Evolutionary conservation across 2,888 invertebrate species (phyloP).

Genomic region (Leucoma salicis): DNA sequence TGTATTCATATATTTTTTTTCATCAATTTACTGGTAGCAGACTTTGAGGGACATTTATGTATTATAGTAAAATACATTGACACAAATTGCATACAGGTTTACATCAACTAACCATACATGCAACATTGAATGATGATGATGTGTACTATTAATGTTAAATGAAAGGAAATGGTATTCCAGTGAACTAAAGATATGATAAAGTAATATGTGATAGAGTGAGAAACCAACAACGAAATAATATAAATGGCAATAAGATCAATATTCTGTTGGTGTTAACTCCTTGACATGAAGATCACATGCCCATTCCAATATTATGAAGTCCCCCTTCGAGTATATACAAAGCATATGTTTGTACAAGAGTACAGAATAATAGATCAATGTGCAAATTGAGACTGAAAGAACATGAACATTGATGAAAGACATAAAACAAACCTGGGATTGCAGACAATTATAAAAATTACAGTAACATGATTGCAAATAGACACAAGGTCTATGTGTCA

Average conservation of each 20-base stretch:
- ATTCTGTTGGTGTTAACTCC: background rate
- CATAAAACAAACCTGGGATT: slow-evolving; percentile 37
- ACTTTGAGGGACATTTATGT: slow-evolving; percentile 14
- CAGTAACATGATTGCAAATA: slow-evolving; percentile 4
- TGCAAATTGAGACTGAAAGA: slow-evolving; percentile 42
- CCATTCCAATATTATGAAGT: slow-evolving; percentile 22
- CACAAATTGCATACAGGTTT: slow-evolving; percentile 17
- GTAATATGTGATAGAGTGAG: slow-evolving; percentile 14
- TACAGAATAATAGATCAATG: slow-evolving; percentile 27
- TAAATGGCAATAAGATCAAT: slow-evolving; percentile 3
- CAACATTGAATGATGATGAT: slow-evolving; percentile 30
- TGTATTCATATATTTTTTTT: background rate
- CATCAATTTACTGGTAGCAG: background rate
- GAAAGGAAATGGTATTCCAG: slow-evolving; percentile 7
- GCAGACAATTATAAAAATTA: slow-evolving; percentile 18
- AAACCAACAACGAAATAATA: slow-evolving; percentile 16
- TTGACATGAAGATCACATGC: slow-evolving; percentile 5
- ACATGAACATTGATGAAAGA: slow-evolving; percentile 32
- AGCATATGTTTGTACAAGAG: slow-evolving; percentile 29
- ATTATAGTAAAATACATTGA: slow-evolving; percentile 16
- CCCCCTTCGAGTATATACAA: slow-evolving; percentile 28
- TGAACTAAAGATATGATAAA: slow-evolving; percentile 13
- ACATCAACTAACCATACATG: slow-evolving; percentile 31
- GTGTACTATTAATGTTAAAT: slow-evolving; percentile 21
- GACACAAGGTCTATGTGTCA: slow-evolving; percentile 1